Evolutionary conservation across 2,888 invertebrate genomes (phyloP), one percentile per base, ranked within the genome.

Genomic region (Dynastes grantii): DNA sequence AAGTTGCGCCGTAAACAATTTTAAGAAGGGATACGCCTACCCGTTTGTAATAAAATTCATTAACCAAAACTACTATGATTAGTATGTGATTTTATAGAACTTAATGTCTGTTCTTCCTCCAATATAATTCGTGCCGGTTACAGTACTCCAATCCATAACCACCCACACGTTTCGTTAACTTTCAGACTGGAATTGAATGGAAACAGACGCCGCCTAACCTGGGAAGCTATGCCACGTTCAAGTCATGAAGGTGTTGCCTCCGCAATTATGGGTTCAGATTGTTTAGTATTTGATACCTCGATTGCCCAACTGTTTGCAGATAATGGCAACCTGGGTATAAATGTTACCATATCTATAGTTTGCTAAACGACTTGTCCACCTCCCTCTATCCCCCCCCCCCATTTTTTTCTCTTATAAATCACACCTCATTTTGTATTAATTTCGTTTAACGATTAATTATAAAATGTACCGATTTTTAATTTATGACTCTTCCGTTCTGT

Each of bases 201-300:
- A 4, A 97, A 97, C 87, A 92, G 98, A 76, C 91, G 99, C 79
- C 93, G 99, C 78, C 92, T 99, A 77, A 98, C 98, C 8, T 99
- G 99, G 99, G 99, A 99, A 90, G 99, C 99, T 2, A 98, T 98
- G 92, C 99, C 99, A 0, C 92, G 98, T 75, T 98, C 98, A 76
- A 99, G 99, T 86, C 99, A 99, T 87, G 99, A 99, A 91, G 99
- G 99, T 79, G 98, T 99, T 29, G 96, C 98, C 68, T 96, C 97
- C 27, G 99, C 99, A 68, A 99, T 99, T 85, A 93, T 97, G 90
- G 98, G 97, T 88, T 98, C 98, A 32, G 99, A 99, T 91, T 99
- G 99, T 88, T 93, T 99, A 81, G 98, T 99, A 81, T 99, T 99
- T 90, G 99, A 99, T 89, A 98, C 98, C 76, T 96, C 97, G 83